These are phyloP conservation scores for Paracanthobrama guichenoti DNA, from an alignment of 2,113 vertebrate species.

Conservation along the genomic window DNA sequence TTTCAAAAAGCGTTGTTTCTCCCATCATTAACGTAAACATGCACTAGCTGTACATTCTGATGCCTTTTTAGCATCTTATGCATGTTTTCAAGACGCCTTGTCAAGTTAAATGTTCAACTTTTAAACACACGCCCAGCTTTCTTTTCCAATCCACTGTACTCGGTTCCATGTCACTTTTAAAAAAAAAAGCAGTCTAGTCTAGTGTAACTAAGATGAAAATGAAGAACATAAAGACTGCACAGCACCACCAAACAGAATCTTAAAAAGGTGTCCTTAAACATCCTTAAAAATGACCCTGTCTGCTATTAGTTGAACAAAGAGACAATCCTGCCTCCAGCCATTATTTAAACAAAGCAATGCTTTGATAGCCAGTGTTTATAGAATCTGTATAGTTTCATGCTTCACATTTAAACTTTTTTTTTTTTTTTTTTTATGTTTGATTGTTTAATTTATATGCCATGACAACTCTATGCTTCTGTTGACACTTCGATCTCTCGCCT, in stretches of 20 bases:
- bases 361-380: neutral
- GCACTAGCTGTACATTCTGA: neutral
- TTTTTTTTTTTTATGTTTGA: no score
- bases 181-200: no score
- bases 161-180: neutral
- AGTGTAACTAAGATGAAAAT: neutral
- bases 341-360: neutral
- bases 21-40: neutral
- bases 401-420: neutral
- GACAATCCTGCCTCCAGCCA: no score
- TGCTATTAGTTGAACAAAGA: no score
- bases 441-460: neutral
- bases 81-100: neutral
- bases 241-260: neutral
- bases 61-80: neutral
- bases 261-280: neutral
- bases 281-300: neutral
- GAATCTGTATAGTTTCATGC: neutral
- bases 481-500: constrained; percentile 45
- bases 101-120: neutral
- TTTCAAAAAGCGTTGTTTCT: neutral
- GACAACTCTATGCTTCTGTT: neutral
- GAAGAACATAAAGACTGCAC: neutral
- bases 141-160: neutral
- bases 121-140: neutral